Base-by-base conservation (phyloP, 2,113 vertebrate genomes). In the Lampris incognitus region DNA sequence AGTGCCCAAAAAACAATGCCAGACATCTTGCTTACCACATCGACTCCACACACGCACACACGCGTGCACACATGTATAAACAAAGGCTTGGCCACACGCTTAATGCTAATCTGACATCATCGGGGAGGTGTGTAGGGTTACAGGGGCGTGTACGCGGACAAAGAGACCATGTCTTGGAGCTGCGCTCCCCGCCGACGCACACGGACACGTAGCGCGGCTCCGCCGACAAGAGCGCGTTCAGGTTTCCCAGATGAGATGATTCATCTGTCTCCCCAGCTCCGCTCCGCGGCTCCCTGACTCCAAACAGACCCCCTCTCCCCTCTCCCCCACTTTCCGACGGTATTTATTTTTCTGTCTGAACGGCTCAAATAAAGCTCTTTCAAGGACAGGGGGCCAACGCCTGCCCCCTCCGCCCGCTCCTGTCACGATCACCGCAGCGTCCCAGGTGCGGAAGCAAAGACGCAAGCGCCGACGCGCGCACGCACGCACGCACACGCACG, bases 101-200 rank as follows among this genome's bases (percentile, higher is more conserved):
- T 93, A 93, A 93, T 93, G 91, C 89, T 86, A 93, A 89, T 94
- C 93, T 94, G 91, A 94, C 94, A 91, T 94, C 93, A 94, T 81
- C 72, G 50, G 57, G 41, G 82, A 68, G 55, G 72, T 85, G 89
- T 91, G 89, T 89, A 74, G 88, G 85, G 88, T 94, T 91, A 90
- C 89, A 70, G 75, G 72, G 78, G 72, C 58, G 42, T 62, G 72
- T 88, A 87, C 87, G 79, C 83, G 70, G 75, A 77, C 76, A 80
- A 67, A 73, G 71, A 86, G 65, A 13, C 79, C 82, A 79, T 72
- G 86, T 80, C 83, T 87, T 65, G 81, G 85, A 86, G 69, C 81
- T 76, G 75, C 91, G 88, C 92, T 91, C 89, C 57, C 89, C 87
- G 81, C 87, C 87, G 83, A 84, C 79, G 81, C 90, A 93, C 92